Evolutionary conservation across 2,888 invertebrate genomes (phyloP), one percentile per base, ranked within the genome.

Genomic region (Merodon equestris): DNA sequence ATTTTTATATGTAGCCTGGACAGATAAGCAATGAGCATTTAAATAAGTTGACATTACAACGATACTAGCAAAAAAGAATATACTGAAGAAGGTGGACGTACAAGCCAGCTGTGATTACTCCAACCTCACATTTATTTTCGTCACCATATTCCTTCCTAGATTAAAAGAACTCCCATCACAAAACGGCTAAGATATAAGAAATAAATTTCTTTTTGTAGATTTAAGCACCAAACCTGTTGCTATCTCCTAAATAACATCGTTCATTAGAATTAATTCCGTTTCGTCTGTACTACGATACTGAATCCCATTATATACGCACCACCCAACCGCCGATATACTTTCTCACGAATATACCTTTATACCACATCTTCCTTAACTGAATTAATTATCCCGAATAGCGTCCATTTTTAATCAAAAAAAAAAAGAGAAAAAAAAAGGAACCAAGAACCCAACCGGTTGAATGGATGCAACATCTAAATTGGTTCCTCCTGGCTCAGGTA

Each of bases 381-480:
- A 27, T 27, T 27, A 27, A 27, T 27, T 27, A 27, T 27, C 27
- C 27, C 27, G 7, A 40, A 40, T n/a, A 40, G 9, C 40, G 2
- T n/a, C 10, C 40, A 40, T 40, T 40, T 40, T 40, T 40, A 5
- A 10, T n/a, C 10, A 5, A 40, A 10, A 27, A 27, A 48, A 1
- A 47, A 36, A 61, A 58, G 9, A 54, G 48, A 19, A 42, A 34
- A 13, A 34, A 13, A 18, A 40, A 40, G 48, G 15, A 34, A 19
- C 12, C 14, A 15, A 63, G 27, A 57, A 50, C 67, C 72, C 42
- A 60, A 72, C 60, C 72, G 38, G 67, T 66, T 72, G 57, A 61
- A 67, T 77, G 61, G 61, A 67, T 63, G 47, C 77, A 67, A 73
- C 77, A 77, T 73, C 77, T 77, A 77, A 77, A 77, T 72, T 57